Percentiles rank a stretch among this genome's conserved stretches.
These are phyloP conservation scores for Octodonta nipae DNA, from an alignment of 2,888 invertebrate genomes.

Conservation along the genomic window DNA sequence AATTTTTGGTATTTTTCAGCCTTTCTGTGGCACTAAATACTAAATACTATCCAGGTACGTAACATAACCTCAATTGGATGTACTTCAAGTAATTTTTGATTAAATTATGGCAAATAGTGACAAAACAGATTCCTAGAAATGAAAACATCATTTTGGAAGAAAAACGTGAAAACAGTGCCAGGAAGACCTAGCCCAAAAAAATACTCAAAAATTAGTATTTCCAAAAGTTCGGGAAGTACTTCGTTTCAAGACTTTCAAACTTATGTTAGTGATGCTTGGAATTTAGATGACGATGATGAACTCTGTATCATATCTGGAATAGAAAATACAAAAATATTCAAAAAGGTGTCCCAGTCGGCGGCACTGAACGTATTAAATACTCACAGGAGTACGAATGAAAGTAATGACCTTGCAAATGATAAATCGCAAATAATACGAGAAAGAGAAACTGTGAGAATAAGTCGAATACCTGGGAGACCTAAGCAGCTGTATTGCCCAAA, in stretches of 20 bases:
- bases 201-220: slow-evolving; percentile 40
- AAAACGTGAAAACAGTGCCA: slow-evolving; percentile 66
- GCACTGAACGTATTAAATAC: slow-evolving; percentile 81
- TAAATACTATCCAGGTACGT: no score
- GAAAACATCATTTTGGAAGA: slow-evolving; percentile 63
- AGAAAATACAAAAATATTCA: slow-evolving; percentile 64
- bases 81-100: no score
- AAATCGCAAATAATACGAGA: slow-evolving; percentile 23
- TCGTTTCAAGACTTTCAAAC: slow-evolving; percentile 93
- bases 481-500: slow-evolving; percentile 52
- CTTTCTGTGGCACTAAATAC: no score
- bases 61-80: no score
- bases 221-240: slow-evolving; percentile 41
- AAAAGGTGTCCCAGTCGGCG: slow-evolving; percentile 76
- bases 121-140: no score
- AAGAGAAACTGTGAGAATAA: slow-evolving; percentile 17
- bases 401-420: slow-evolving; percentile 21
- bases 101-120: no score
- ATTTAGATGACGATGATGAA: slow-evolving; percentile 87
- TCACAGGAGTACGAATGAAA: slow-evolving; percentile 45
- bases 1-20: no score
- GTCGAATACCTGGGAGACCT: slow-evolving; percentile 53
- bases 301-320: slow-evolving; percentile 41
- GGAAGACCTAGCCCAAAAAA: slow-evolving; percentile 63
- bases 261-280: slow-evolving; percentile 94